Conservation (phyloP, 2,113 vertebrate species). For the Phylloscopus whistleri region DNA sequence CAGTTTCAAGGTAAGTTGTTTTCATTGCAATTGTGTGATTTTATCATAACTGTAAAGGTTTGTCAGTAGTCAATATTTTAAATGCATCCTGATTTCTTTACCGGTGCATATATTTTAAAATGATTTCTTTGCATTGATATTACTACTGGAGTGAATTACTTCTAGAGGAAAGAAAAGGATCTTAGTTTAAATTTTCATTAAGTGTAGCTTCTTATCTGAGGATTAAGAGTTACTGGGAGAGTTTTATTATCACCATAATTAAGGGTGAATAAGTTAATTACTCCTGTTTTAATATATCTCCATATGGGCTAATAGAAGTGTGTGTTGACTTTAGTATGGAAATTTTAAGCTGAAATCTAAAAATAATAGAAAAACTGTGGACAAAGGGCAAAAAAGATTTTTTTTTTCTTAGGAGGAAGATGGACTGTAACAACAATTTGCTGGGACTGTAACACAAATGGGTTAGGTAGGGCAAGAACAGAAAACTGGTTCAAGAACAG, state of each 20-base stretch:
- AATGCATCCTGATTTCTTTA: not conserved
- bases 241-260: not conserved
- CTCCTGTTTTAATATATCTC: not conserved
- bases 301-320: not conserved
- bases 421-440: not conserved
- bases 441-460: not conserved
- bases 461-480: not conserved
- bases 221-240: not conserved
- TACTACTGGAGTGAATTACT: not conserved
- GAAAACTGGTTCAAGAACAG: not conserved
- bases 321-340: not conserved
- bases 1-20: not conserved
- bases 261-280: not conserved
- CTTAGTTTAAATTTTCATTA: not conserved
- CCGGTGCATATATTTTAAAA: not conserved
- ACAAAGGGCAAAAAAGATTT: not conserved
- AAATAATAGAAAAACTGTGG: not conserved
- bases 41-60: not conserved
- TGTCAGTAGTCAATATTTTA: not conserved
- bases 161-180: not conserved
- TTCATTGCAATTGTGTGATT: not conserved
- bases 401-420: not conserved
- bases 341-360: not conserved
- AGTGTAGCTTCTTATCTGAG: not conserved
- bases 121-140: not conserved